A percentile compares a stretch with the other conserved stretches of the same genome.
phyloP scores from a whole-genome alignment of 2,113 vertebrate species.

The Elephas maximus region DNA sequence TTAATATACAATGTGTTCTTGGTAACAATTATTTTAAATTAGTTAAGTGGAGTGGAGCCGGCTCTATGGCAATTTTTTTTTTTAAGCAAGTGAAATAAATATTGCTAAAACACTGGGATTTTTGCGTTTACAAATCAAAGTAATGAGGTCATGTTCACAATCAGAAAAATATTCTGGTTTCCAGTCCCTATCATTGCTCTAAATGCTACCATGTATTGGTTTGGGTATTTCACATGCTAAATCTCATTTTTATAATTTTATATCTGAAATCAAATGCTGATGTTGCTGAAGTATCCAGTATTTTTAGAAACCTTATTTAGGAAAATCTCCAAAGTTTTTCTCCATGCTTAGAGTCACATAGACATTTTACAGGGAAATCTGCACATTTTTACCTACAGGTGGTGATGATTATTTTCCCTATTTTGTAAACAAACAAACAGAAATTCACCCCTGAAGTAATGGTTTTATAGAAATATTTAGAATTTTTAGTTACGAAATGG shows the following conservation, averaged over 20 bases:
- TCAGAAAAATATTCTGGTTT: neutral
- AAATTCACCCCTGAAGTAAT: neutral
- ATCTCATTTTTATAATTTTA: constrained; percentile 20
- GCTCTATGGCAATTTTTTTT: too few relatives aligned
- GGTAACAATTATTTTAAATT: neutral
- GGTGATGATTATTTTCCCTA: neutral
- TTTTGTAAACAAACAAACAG: neutral
- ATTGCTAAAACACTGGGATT: neutral
- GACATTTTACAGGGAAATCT: neutral
- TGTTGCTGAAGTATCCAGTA: neutral
- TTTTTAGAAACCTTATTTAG: neutral
- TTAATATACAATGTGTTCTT: neutral
- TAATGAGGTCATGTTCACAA: neutral
- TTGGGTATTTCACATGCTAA: neutral
- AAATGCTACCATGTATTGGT: neutral
- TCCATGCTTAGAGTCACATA: neutral
- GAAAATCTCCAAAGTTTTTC: neutral
- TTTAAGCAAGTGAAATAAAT: neutral
- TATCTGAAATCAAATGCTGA: neutral
- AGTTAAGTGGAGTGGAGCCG: too few relatives aligned
- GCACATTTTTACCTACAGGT: neutral
- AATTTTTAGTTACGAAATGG: neutral
- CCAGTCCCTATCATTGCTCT: neutral
- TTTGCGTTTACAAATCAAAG: neutral
- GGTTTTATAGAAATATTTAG: neutral